Percentiles rank a stretch among this genome's conserved stretches.
phyloP scores from a whole-genome alignment of 1,140 invertebrate genomes.

The Rhizoglyphus robini region DNA sequence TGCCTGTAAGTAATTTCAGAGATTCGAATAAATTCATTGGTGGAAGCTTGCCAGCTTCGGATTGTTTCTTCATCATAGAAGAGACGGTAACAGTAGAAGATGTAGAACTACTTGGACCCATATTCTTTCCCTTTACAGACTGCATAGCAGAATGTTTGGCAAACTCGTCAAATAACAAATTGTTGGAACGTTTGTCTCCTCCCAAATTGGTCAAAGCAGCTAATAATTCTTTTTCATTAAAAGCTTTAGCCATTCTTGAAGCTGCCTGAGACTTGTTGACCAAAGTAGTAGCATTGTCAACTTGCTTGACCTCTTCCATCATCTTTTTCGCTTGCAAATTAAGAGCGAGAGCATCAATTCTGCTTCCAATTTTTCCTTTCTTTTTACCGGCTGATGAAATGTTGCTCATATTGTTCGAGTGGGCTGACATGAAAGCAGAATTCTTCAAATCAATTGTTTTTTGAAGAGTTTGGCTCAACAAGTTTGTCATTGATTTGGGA shows the following conservation, averaged over 20 bases:
- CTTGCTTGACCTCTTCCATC: constrained; percentile 22
- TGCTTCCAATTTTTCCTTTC: constrained; percentile 13
- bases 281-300: not conserved
- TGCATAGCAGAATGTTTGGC: not conserved
- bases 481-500: not conserved
- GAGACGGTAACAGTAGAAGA: not conserved
- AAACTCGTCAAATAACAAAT: constrained; percentile 11
- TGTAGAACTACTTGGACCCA: not conserved
- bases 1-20: constrained; percentile 1
- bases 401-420: not conserved
- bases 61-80: not conserved
- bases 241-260: not conserved
- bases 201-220: not conserved
- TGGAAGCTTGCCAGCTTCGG: not conserved
- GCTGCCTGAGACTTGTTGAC: not conserved
- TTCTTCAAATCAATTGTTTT: not conserved
- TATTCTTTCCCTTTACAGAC: not conserved
- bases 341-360: constrained; percentile 29
- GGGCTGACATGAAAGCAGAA: not conserved
- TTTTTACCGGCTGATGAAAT: constrained; percentile 2
- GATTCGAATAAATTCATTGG: not conserved
- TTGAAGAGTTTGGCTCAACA: constrained; percentile 4
- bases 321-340: constrained; percentile 29
- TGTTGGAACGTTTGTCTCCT: not conserved
- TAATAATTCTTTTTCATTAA: constrained; percentile 10